Evolutionary conservation across 2,113 vertebrate genomes (phyloP).

Genomic region (Psephotus haematonotus): DNA sequence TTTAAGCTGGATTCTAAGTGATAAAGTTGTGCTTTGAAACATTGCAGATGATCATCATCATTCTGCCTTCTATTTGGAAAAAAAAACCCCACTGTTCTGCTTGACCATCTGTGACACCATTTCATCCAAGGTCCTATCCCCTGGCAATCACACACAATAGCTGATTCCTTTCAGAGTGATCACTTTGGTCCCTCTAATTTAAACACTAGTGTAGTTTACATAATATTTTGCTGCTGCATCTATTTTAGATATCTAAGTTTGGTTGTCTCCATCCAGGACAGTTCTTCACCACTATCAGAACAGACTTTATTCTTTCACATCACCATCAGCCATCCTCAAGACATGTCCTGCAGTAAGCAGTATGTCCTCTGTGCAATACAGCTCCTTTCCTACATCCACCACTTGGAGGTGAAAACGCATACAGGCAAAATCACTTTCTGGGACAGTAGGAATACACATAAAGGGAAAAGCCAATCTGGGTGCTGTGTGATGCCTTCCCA

Average conservation of each 20-base stretch:
- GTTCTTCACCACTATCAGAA: not conserved
- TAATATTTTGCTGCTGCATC: not conserved
- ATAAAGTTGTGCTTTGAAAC: not conserved
- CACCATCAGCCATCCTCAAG: not conserved
- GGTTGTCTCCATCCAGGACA: not conserved
- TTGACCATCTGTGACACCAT: not conserved
- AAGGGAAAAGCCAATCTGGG: not conserved
- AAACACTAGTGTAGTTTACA: not conserved
- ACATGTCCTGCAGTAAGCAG: not conserved
- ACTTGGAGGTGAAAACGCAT: not conserved
- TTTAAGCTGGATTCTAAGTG: not conserved
- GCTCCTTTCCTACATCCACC: not conserved
- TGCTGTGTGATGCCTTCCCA: not conserved
- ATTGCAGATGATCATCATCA: not conserved
- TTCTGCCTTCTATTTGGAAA: not conserved
- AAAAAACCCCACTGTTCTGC: not conserved
- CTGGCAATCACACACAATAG: not conserved
- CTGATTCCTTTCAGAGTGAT: not conserved
- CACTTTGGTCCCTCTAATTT: not conserved
- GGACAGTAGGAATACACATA: not conserved
- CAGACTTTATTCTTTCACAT: not conserved
- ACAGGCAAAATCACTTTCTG: not conserved
- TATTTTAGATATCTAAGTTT: not conserved
- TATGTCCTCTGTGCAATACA: not conserved
- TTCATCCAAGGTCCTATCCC: not conserved